These are phyloP conservation scores for Enteromius viviparus DNA, from an alignment of 2,797 vertebrate genomes.

Conservation along the genomic window DNA sequence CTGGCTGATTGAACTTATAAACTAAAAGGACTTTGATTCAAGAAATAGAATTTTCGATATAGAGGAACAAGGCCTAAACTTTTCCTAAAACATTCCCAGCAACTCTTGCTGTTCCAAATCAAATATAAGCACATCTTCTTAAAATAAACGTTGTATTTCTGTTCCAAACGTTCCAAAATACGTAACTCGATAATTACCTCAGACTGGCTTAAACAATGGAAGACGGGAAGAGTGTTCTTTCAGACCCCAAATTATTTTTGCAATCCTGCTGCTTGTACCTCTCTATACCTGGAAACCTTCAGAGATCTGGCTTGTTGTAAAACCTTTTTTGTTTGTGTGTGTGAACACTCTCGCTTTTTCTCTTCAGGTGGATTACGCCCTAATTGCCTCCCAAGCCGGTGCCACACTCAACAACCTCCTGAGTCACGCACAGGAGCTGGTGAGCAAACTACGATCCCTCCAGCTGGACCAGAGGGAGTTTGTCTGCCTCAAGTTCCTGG, in stretches of 20 bases:
- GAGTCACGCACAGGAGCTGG: slow-evolving; percentile 94
- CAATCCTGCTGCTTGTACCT: background rate
- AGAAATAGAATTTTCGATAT: background rate
- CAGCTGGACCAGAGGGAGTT: slow-evolving; percentile 98
- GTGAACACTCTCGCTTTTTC: slow-evolving; percentile 37
- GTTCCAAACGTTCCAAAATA: background rate
- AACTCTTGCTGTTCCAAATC: background rate
- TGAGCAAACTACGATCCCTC: slow-evolving; percentile 91
- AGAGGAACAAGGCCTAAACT: slow-evolving; percentile 4
- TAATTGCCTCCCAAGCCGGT: slow-evolving; percentile 93
- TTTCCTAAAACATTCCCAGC: background rate
- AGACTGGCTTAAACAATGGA: background rate
- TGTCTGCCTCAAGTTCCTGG: slow-evolving; percentile 98
- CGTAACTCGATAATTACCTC: background rate
- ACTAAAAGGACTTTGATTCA: slow-evolving; percentile 1
- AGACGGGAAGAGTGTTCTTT: background rate
- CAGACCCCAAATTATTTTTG: background rate
- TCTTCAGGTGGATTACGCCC: slow-evolving; percentile 91
- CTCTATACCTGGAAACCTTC: background rate
- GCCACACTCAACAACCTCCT: slow-evolving; percentile 94
- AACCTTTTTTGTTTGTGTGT: slow-evolving; percentile 35
- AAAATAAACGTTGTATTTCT: background rate
- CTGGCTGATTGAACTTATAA: slow-evolving; percentile 20
- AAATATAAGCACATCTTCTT: background rate
- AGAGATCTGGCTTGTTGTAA: slow-evolving; percentile 17